Base-by-base conservation (phyloP, 2,797 vertebrate species). In the Ptychobarbus kaznakovi region DNA sequence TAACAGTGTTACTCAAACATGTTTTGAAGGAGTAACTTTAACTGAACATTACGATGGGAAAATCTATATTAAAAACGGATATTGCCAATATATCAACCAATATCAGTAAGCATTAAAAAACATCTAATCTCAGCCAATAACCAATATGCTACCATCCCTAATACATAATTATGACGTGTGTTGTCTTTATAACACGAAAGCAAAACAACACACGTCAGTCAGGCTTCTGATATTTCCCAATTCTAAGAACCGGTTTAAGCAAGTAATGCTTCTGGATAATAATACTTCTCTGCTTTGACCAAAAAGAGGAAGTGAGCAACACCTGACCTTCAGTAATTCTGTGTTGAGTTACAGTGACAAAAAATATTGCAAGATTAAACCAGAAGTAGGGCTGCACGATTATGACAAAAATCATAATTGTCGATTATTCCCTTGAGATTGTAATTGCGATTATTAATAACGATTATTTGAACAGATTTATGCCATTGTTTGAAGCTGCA, bases 201-300 rank as follows among this genome's bases (percentile, higher is more conserved):
- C 32, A 44, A 49, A 22, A 38, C 58, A 83, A 32, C 63, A 53
- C 6, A 28, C 35, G 16, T 35, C 58, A 63, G 35, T n/a, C 72
- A 49, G 28, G 16, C 40, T 32, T 68, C 38, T 42, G 6, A 78
- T 68, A 69, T 68, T 74, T 22, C 84, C 63, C 28, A 73, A 80
- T 32, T 75, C 80, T 81, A 49, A 79, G n/a, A 79, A 79, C 56
- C 56, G 38, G 76, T 63, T 79, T 20, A 13, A 46, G 22, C 42
- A 65, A 75, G 81, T 65, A 65, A 83, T 25, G 5, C 25, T 83
- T 83, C 58, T 75, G 4, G 70, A 38, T 65, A 75, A 66, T 44
- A 75, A 66, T 25, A 83, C 73, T 77, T 56, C 28, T 83, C 58
- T 16, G 25, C 72, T 66, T 25, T n/a, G 1, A 42, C 4, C 40